Base-by-base conservation (phyloP, 2,113 vertebrate species). In the Indicator maculatus region DNA sequence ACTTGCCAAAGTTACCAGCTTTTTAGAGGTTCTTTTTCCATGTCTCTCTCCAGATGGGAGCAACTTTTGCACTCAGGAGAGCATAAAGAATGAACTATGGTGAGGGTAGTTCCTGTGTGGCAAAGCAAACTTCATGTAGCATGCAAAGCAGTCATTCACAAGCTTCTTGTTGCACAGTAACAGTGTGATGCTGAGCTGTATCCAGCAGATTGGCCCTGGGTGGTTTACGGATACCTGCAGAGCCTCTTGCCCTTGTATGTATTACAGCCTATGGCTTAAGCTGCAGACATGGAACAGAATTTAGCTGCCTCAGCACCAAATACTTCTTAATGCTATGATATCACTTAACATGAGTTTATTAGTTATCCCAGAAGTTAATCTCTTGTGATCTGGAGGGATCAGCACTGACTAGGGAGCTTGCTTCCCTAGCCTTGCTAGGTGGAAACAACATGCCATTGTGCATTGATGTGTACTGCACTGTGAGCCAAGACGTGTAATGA, bases 161-260 rank as follows among this genome's bases (percentile, higher is more conserved):
- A 4, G 27, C 33, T 58, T n/a, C 27, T 66, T 0, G 0, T 56
- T n/a, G 73, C 31, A 30, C 0, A 2, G 69, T n/a, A 21, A 14
- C 64, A 45, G 26, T 1, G 1, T 28, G 39, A 19, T 26, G n/a
- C n/a, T 23, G 39, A 67, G 55, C 47, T 56, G 33, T 41, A 14
- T 20, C 45, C 26, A 28, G 50, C 21, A 55, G 38, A 12, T 31
- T 12, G 15, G 58, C 30, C 47, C 26, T 47, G 30, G 11, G 59
- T 36, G 30, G 1, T 71, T 23, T 18, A 16, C 59, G 41, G 59
- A 20, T 36, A 27, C 58, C 69, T 56, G 20, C 53, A 39, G 53
- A 56, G 45, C 64, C 30, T 71, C 39, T 38, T 75, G 31, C 38
- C 4, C 19, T 61, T 61, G 6, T 5, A 4, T 17, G 24, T 39